Conservation (phyloP, 2,113 vertebrate genomes). For the Vulpes ferrilata region DNA sequence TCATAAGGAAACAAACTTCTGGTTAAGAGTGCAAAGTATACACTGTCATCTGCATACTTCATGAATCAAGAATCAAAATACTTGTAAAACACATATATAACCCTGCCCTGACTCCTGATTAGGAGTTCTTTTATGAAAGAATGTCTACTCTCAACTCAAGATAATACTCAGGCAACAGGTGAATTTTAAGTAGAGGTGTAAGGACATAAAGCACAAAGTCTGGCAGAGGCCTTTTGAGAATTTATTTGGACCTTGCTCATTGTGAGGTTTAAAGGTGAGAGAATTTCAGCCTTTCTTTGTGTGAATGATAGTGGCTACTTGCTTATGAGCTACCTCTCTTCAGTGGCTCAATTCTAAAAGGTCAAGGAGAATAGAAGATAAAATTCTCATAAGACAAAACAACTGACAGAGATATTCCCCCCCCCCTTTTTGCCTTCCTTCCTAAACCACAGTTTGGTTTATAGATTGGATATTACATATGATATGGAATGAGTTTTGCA, state of each 20-base stretch:
- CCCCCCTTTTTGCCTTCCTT: not conserved
- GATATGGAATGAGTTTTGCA: not conserved
- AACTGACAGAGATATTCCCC: not conserved
- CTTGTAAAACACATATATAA: not conserved
- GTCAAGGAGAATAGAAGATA: slow-evolving; percentile 41
- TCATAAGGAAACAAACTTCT: slow-evolving; percentile 77
- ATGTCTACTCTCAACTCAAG: not conserved
- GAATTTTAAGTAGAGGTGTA: slow-evolving; percentile 45
- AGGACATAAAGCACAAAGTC: not conserved
- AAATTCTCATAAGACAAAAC: slow-evolving; percentile 44
- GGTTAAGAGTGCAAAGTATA: slow-evolving; percentile 78
- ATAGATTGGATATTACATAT: not conserved
- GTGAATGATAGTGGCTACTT: not conserved
- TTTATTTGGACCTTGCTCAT: slow-evolving; percentile 29
- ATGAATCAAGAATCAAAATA: slow-evolving; percentile 62
- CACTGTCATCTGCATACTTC: slow-evolving; percentile 64
- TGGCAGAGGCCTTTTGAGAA: slow-evolving; percentile 6
- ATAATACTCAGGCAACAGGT: not conserved
- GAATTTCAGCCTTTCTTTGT: not conserved
- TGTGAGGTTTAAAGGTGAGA: slow-evolving; percentile 61
- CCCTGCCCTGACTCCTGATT: not conserved
- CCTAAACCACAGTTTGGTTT: not conserved
- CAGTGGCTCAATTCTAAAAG: not conserved
- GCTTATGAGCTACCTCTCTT: not conserved
- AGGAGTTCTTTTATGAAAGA: slow-evolving; percentile 29